A percentile compares a stretch with the other conserved stretches of the same genome.
These are phyloP conservation scores for Camelus bactrianus DNA, from an alignment of 2,113 vertebrate genomes.

Conservation along the genomic window DNA sequence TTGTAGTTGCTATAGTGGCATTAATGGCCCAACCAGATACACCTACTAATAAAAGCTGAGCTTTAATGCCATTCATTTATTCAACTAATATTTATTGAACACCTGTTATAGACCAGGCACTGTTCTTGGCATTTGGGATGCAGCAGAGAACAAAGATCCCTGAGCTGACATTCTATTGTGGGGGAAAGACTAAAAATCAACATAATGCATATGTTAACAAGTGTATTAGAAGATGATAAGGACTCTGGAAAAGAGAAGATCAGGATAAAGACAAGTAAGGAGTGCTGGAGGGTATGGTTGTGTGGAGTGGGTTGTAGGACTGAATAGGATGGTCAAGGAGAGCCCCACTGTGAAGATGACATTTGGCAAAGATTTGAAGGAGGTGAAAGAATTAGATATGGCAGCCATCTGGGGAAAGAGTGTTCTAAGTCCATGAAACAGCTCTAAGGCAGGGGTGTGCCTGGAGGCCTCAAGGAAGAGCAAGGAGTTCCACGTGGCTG, in stretches of 20 bases:
- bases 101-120: neutral
- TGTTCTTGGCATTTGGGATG: neutral
- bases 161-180: neutral
- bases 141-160: neutral
- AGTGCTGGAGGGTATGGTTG: neutral
- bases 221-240: neutral
- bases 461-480: neutral
- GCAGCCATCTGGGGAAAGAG: neutral
- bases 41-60: neutral
- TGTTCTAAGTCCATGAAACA: neutral
- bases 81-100: neutral
- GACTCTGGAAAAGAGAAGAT: neutral
- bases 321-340: neutral
- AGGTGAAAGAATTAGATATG: neutral
- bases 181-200: neutral
- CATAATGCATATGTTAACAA: neutral
- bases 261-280: neutral
- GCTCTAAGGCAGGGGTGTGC: neutral
- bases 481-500: neutral
- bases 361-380: conserved; percentile 1
- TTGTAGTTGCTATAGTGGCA: neutral
- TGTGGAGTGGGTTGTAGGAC: neutral
- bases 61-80: neutral
- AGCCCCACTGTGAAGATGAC: neutral
- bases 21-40: neutral